A percentile compares a stretch with the other conserved stretches of the same genome.
These are phyloP conservation scores for Ctenomys sociabilis DNA, from an alignment of 2,113 vertebrate species.

Conservation along the genomic window DNA sequence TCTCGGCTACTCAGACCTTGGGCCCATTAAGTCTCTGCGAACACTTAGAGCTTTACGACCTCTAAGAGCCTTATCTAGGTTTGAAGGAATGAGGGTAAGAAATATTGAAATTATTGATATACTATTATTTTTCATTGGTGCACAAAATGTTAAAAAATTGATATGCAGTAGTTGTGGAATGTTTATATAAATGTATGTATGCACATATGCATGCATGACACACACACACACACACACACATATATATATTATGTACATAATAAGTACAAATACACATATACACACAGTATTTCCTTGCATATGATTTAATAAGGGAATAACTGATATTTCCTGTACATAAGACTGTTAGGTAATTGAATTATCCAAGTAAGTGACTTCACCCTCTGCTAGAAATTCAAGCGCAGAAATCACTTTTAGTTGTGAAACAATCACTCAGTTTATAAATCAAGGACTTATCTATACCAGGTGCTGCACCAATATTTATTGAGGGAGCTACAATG, in stretches of 20 bases:
- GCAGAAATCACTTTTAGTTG: not conserved
- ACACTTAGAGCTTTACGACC: slow-evolving; percentile 96
- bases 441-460: not conserved
- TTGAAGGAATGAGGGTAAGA: slow-evolving; percentile 99
- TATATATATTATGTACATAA: not conserved
- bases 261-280: not conserved
- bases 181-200: not conserved
- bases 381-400: not conserved
- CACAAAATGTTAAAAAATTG: slow-evolving; percentile 15
- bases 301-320: not conserved
- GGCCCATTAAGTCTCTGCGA: slow-evolving; percentile 95
- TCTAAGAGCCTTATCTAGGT: slow-evolving; percentile 97
- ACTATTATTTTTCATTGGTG: not conserved
- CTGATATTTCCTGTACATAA: not conserved
- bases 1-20: slow-evolving; percentile 88
- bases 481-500: not conserved
- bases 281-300: not conserved
- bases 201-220: not conserved
- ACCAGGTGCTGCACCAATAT: not conserved
- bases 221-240: too few species aligned
- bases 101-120: not conserved
- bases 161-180: not conserved
- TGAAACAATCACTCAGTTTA: not conserved
- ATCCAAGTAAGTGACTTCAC: not conserved
- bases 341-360: not conserved